Evolutionary conservation across 1,140 invertebrate genomes (phyloP).

Genomic region (Philopotamus ludificatus): DNA sequence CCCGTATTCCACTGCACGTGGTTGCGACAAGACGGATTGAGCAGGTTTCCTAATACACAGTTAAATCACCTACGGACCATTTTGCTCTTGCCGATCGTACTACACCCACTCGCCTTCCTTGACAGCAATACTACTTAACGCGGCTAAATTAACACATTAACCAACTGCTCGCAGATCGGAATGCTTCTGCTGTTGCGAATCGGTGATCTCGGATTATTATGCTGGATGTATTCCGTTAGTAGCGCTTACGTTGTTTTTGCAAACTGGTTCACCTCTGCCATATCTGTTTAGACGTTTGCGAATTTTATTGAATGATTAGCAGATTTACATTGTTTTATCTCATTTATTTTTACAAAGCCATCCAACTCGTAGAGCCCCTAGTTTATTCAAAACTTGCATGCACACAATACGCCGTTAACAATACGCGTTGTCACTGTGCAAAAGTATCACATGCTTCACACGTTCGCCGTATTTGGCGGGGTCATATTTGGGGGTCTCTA

Average conservation of each 20-base stretch:
- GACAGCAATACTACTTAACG: neutral
- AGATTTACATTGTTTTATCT: no score
- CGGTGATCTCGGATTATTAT: neutral
- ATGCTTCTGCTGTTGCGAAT: neutral
- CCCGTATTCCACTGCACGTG: slow-evolving; percentile 8
- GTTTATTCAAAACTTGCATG: no score
- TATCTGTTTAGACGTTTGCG: neutral
- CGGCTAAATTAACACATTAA: slow-evolving; percentile 5
- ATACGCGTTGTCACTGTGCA: slow-evolving; percentile 20
- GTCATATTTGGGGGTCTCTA: slow-evolving; percentile 1
- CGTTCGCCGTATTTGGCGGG: slow-evolving; percentile 15
- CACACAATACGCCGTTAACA: slow-evolving; percentile 21
- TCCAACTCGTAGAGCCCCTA: no score
- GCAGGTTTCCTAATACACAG: slow-evolving; percentile 19
- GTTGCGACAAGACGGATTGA: slow-evolving; percentile 6
- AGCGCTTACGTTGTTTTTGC: neutral
- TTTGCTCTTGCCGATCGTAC: neutral
- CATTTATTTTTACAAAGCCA: no score
- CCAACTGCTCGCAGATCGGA: neutral
- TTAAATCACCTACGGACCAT: neutral
- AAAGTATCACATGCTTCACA: slow-evolving; percentile 39
- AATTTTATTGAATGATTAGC: neutral
- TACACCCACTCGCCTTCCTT: neutral
- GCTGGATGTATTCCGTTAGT: neutral
- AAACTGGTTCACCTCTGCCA: neutral